phyloP scores from a whole-genome alignment of 92 coral and sea anemone genomes.

The Umimayanthus chanpuru region DNA sequence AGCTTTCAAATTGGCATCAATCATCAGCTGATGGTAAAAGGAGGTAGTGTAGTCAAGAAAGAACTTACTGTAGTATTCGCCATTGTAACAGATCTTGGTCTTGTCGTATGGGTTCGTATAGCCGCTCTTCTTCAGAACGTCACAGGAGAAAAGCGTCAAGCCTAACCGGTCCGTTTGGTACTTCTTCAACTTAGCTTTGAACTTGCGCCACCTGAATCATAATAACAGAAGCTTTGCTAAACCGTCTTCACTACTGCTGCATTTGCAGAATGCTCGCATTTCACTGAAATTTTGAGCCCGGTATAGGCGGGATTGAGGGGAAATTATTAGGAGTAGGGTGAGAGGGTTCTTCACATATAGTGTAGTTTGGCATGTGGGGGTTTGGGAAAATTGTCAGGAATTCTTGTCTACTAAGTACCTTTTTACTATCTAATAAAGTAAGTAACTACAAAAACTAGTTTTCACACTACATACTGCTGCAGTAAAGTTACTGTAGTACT shows the following conservation, averaged over 20 bases:
- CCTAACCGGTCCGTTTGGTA: slow-evolving; percentile 50
- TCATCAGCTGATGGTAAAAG: not conserved
- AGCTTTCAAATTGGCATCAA: not conserved
- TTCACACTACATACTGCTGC: no score
- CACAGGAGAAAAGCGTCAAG: slow-evolving; percentile 54
- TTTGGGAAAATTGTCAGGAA: no score
- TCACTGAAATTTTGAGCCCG: no score
- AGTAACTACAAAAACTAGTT: no score
- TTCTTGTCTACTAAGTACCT: no score
- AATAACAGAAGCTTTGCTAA: not conserved
- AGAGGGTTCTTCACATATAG: no score
- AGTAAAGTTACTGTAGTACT: no score
- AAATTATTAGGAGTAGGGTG: no score
- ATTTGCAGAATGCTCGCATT: not conserved
- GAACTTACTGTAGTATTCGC: slow-evolving; percentile 49
- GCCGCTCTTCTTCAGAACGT: slow-evolving; percentile 38
- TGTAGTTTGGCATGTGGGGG: no score
- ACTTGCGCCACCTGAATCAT: slow-evolving; percentile 40
- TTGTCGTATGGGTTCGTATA: slow-evolving; percentile 47
- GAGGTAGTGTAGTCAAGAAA: slow-evolving; percentile 24
- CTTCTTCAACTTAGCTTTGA: slow-evolving; percentile 29
- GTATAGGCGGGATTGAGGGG: no score
- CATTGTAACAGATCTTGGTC: slow-evolving; percentile 51
- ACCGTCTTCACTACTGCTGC: not conserved
- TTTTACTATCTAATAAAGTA: no score